A percentile compares a stretch with the other conserved stretches of the same genome.
Conservation (phyloP, 1,140 invertebrate genomes). For the Holcopasites calliopsidis region DNA sequence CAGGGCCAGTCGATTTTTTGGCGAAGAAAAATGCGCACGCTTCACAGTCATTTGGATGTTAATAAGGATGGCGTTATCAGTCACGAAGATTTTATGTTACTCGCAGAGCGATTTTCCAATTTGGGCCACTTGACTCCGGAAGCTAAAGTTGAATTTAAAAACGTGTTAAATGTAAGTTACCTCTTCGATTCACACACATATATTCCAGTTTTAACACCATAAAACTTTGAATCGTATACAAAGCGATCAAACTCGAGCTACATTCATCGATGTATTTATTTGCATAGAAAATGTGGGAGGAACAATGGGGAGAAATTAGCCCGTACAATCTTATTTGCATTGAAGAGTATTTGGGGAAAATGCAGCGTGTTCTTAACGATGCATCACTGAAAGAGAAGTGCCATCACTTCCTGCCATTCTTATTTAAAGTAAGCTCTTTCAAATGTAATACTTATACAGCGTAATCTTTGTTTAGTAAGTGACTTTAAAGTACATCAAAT, state of each 20-base stretch:
- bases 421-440: constrained; percentile 85
- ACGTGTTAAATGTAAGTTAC: constrained; percentile 82
- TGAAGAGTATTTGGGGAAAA: constrained; percentile 89
- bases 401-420: constrained; percentile 87
- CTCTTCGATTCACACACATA: no score
- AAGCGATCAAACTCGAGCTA: no score
- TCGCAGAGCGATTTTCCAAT: constrained; percentile 86
- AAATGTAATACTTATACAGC: constrained; percentile 13
- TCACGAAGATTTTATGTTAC: constrained; percentile 88
- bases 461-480: constrained; percentile 5
- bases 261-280: not conserved
- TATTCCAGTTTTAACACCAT: no score
- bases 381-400: constrained; percentile 85
- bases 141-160: constrained; percentile 83
- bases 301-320: constrained; percentile 90
- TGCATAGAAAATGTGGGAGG: constrained; percentile 86
- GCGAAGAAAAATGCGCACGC: constrained; percentile 91
- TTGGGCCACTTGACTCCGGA: constrained; percentile 85
- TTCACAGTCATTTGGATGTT: constrained; percentile 89
- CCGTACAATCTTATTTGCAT: constrained; percentile 89
- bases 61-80: constrained; percentile 93
- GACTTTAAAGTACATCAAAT: not conserved
- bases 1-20: constrained; percentile 92
- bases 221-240: no score
- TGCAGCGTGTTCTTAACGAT: constrained; percentile 90